phyloP scores from a whole-genome alignment of 2,113 vertebrate species.

The Colaptes auratus region DNA sequence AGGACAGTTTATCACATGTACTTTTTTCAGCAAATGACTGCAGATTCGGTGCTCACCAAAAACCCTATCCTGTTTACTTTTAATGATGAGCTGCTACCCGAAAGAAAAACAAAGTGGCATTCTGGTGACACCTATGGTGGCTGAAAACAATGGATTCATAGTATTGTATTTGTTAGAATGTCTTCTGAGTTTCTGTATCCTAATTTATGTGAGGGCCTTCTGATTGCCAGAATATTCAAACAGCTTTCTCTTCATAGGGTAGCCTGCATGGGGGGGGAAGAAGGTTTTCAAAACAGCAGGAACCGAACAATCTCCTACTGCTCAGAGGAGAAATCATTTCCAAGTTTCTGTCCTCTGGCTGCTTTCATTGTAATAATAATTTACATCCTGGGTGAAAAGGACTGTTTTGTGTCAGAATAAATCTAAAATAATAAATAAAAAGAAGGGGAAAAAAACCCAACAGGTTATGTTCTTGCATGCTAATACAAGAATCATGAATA shows the following conservation, averaged over 20 bases:
- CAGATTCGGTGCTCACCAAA: slow-evolving; percentile 52
- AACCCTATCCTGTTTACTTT: slow-evolving; percentile 68
- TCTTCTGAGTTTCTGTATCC: slow-evolving; percentile 76
- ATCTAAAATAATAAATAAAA: slow-evolving; percentile 49
- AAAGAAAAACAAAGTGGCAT: slow-evolving; percentile 80
- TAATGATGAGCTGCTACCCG: slow-evolving; percentile 74
- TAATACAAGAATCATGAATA: slow-evolving; percentile 70
- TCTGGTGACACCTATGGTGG: slow-evolving; percentile 81
- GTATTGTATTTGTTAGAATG: slow-evolving; percentile 78
- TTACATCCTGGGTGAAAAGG: slow-evolving; percentile 74
- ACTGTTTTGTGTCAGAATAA: slow-evolving; percentile 71
- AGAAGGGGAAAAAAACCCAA: neutral
- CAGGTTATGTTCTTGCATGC: slow-evolving; percentile 69
- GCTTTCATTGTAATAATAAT: slow-evolving; percentile 80
- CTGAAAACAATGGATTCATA: slow-evolving; percentile 75
- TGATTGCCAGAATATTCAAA: slow-evolving; percentile 83
- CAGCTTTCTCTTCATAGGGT: slow-evolving; percentile 76
- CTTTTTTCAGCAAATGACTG: slow-evolving; percentile 70
- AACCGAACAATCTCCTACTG: slow-evolving; percentile 78
- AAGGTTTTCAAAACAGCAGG: slow-evolving; percentile 82
- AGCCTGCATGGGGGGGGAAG: slow-evolving; percentile 68
- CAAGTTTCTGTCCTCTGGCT: slow-evolving; percentile 81
- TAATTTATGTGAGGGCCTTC: slow-evolving; percentile 78
- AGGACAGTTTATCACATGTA: slow-evolving; percentile 60
- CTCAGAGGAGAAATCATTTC: slow-evolving; percentile 77